Evolutionary conservation across 2,888 invertebrate genomes (phyloP).

Genomic region (Acholoe squamosa): DNA sequence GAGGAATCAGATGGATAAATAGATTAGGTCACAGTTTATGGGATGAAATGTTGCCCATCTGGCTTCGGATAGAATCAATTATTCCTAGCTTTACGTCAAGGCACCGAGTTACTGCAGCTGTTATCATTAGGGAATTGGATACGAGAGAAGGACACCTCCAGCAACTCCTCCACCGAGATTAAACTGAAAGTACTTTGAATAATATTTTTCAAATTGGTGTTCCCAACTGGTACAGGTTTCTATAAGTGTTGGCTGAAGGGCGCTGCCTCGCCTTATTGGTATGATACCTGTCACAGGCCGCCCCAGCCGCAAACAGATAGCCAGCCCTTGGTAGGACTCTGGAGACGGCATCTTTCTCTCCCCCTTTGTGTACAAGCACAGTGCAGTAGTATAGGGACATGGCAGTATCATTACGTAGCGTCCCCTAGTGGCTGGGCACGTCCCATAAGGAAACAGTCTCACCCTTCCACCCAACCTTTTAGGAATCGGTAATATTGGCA

Average conservation of each 20-base stretch:
- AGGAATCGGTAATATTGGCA: conserved; percentile 7
- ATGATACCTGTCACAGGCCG: not conserved
- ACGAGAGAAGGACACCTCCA: too few species aligned
- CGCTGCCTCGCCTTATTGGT: not conserved
- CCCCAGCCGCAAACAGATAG: conserved; percentile 17
- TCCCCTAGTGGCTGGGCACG: not conserved
- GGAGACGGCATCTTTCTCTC: not conserved
- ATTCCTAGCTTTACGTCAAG: too few species aligned
- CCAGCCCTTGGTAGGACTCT: not conserved
- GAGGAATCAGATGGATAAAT: too few species aligned
- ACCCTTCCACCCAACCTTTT: not conserved
- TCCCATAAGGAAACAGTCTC: not conserved
- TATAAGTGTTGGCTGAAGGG: not conserved
- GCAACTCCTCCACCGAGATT: too few species aligned
- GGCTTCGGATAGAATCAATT: too few species aligned
- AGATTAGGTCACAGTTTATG: too few species aligned
- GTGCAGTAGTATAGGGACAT: conserved; percentile 14
- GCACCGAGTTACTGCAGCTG: too few species aligned
- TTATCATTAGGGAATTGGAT: too few species aligned
- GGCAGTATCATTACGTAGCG: conserved; percentile 13
- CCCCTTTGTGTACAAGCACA: not conserved
- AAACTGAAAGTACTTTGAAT: too few species aligned
- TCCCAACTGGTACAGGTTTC: not conserved
- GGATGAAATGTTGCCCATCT: too few species aligned
- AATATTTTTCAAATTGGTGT: too few species aligned